Evolutionary conservation across 2,797 vertebrate genomes (phyloP).

Genomic region (Spheniscus humboldti): DNA sequence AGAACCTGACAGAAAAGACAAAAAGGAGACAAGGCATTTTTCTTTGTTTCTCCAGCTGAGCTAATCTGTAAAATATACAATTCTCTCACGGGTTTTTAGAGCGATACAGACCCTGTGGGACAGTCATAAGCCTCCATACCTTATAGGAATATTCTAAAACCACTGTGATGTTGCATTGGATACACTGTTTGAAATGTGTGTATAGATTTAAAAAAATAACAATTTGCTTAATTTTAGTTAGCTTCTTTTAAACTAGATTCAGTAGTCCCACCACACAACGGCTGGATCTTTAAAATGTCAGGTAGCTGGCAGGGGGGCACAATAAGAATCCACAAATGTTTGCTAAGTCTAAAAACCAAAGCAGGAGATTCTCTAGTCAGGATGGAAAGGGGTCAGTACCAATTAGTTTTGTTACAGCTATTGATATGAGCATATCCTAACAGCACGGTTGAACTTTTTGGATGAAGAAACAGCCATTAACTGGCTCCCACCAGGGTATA

Average conservation of each 20-base stretch:
- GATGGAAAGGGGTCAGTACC: background rate
- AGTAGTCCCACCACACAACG: background rate
- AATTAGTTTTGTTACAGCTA: background rate
- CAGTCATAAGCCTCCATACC: background rate
- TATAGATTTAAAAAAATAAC: background rate
- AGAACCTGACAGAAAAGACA: background rate
- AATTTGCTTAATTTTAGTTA: background rate
- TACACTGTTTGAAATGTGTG: background rate
- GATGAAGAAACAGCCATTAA: conserved; percentile 1
- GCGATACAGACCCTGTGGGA: background rate
- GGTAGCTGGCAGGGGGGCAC: background rate
- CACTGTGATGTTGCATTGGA: background rate
- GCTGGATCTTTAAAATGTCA: background rate
- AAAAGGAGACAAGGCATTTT: background rate
- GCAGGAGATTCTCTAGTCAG: background rate
- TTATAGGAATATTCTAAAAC: background rate
- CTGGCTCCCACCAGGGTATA: background rate
- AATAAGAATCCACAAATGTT: background rate
- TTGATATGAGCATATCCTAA: background rate
- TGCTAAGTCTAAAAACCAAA: background rate
- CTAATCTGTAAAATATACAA: background rate
- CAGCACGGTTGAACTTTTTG: background rate
- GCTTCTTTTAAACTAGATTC: background rate
- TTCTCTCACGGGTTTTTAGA: background rate
- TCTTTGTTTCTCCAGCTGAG: background rate